Evolutionary conservation across 2,888 invertebrate species (phyloP), one percentile per base, ranked within the genome.

Genomic region (Brenthis daphne): DNA sequence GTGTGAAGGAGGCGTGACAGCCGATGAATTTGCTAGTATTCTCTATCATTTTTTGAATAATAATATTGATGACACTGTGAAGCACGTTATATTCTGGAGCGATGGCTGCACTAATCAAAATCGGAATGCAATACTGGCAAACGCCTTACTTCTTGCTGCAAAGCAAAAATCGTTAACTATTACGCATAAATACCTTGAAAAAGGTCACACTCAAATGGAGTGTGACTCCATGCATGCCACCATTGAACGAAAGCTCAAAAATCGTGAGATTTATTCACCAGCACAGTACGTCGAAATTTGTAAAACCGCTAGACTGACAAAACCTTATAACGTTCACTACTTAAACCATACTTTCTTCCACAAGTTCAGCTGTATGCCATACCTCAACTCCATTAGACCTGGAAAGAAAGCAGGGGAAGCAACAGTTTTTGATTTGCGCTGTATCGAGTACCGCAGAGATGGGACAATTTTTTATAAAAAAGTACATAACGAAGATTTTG

Each of bases 121-220:
- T 6, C 1, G 50, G 11, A 50, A 50, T 6, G 50, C 50, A 3
- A 50, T 50, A 6, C 6, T 50, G n/a, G 50, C 13, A 6, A 8
- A 50, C 50, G 4, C 50, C 13, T 50, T 50, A n/a, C 6, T 5
- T 4, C 50, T 13, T 4, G 50, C 6, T 50, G 50, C 50, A 6
- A 6, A 6, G n/a, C 14, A 50, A 50, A 50, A 8, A 6, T 1
- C 50, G 37, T 16, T 47, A 43, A 58, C 47, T 20, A 58, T 58
- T 58, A 58, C 58, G 20, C 58, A 47, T n/a, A 58, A 58, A 43
- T 58, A 58, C 20, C 58, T 58, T 4, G 58, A 58, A 47, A 58
- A 47, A 24, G 47, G 58, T 58, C 58, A 58, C 58, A 58, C 58
- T 58, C 58, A 58, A 58, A 58, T 58, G 58, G 57, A 58, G 47